Base-by-base conservation (phyloP, 2,797 vertebrate genomes). In the Gallinago solitaria region DNA sequence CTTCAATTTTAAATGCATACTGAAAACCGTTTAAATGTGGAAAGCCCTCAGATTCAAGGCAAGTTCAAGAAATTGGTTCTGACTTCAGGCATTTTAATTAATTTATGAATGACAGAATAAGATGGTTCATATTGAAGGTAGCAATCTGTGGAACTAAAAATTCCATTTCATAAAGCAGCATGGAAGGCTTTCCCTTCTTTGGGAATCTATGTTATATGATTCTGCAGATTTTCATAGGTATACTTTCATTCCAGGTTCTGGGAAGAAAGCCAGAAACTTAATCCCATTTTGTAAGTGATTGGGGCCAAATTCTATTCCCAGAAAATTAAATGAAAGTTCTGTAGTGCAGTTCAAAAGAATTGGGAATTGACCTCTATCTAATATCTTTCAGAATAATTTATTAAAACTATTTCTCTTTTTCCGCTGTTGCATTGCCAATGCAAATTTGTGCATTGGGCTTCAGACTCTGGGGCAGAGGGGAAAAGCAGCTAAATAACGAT, bases 281-380 rank as follows among this genome's bases (percentile, higher is more conserved):
- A 95, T 94, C 89, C 89, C 56, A 79, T 93, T 94, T 93, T 93
- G 13, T 73, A 93, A 90, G 77, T 3, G 27, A 70, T 2, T 79
- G 39, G 77, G 70, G 96, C 63, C 63, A 91, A 84, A 87, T 90
- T 81, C 80, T 95, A 23, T 86, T 91, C 93, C 94, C 89, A 95
- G 86, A 94, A 96, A 95, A 95, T 92, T 82, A 90, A 95, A 94
- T 90, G 84, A 90, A 85, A 79, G 56, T 82, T 88, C 77, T 84
- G n/a, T 84, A 91, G 82, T 90, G 70, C 70, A 90, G 79, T 90
- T 96, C 80, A 90, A 90, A 90, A 87, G 77, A 88, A 84, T 54
- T 93, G 83, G 85, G 93, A 96, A 93, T 95, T 96, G 90, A 94
- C 95, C 83, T 93, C 95, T 93, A 79, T 53, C 74, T 91, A 83